phyloP scores from a whole-genome alignment of 2,113 vertebrate genomes.

The Alectura lathami region DNA sequence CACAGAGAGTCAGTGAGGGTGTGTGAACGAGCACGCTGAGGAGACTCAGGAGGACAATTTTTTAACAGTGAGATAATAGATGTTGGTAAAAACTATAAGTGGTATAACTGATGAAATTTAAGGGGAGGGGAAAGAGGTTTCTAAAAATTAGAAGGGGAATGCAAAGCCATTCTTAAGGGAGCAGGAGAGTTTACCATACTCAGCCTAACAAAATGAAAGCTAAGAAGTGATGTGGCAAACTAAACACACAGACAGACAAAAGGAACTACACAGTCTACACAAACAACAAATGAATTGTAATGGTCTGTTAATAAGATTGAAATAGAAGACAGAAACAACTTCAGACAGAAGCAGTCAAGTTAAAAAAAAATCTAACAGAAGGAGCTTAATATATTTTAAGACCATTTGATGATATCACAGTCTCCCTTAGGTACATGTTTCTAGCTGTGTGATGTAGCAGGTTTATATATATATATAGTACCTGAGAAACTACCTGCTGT shows the following conservation, averaged over 20 bases:
- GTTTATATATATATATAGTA: fast-evolving
- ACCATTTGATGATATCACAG: neutral
- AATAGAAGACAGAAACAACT: neutral
- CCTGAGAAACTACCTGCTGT: neutral
- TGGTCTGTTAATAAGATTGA: neutral
- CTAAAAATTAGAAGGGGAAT: neutral
- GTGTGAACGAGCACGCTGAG: neutral
- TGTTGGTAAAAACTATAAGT: neutral
- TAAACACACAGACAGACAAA: neutral
- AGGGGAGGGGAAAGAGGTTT: neutral
- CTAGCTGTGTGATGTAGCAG: neutral
- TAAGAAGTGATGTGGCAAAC: neutral
- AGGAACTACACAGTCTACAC: neutral
- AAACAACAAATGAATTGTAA: neutral
- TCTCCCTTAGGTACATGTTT: neutral
- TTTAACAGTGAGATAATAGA: neutral
- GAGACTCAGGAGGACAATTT: neutral
- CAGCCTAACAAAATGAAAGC: neutral
- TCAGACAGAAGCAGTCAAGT: neutral
- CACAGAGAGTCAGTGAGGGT: no score
- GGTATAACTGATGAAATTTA: neutral
- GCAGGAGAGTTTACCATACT: neutral
- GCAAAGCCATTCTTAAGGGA: neutral
- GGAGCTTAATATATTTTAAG: neutral
- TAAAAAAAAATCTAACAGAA: neutral